phyloP scores from a whole-genome alignment of 1,140 invertebrate genomes.

The Acromyrmex echinatior region DNA sequence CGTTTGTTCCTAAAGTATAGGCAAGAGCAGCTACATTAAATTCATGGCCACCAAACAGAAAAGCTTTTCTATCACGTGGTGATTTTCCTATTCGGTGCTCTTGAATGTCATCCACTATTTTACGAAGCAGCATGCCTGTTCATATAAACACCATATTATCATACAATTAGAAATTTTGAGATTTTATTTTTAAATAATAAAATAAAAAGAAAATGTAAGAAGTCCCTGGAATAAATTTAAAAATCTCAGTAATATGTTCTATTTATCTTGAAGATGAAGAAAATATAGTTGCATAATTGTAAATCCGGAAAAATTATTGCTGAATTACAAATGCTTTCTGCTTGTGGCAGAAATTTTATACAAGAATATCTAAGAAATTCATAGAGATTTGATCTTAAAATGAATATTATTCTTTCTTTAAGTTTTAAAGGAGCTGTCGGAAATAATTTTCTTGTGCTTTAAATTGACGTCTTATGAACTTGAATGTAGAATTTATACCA shows the following conservation, averaged over 20 bases:
- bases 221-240: background rate
- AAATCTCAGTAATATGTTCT: background rate
- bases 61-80: conserved; percentile 79
- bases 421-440: conserved; percentile 12
- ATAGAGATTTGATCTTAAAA: conserved; percentile 4
- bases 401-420: conserved; percentile 25
- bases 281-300: too few species aligned
- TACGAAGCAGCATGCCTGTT: conserved; percentile 80
- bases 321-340: conserved; percentile 9
- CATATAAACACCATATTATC: background rate
- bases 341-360: background rate
- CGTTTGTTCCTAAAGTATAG: conserved; percentile 77
- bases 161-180: conserved; percentile 11
- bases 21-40: conserved; percentile 80
- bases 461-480: too few species aligned
- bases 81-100: conserved; percentile 70
- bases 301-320: conserved; percentile 23
- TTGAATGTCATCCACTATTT: conserved; percentile 80
- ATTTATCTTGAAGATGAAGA: background rate
- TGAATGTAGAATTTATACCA: too few species aligned
- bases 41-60: conserved; percentile 81
- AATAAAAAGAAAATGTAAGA: background rate
- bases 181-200: background rate
- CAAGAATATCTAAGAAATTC: conserved; percentile 11
- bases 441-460: background rate